Percentiles rank a stretch among this genome's conserved stretches.
Evolutionary conservation across 2,888 invertebrate genomes (phyloP).

Genomic region (Ceraclea dissimilis): DNA sequence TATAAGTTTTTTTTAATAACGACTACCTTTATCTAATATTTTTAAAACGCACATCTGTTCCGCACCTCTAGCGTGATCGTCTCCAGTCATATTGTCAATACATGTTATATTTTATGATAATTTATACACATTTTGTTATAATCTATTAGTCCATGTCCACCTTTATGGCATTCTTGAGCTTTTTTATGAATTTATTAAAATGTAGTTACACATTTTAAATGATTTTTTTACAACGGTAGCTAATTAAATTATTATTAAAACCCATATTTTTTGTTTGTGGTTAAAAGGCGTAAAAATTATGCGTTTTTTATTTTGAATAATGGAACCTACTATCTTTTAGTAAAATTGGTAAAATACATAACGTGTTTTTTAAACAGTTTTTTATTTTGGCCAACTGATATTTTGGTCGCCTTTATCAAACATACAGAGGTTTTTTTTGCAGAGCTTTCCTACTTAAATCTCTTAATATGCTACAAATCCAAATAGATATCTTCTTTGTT

Average conservation of each 20-base stretch:
- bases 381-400: too few species aligned
- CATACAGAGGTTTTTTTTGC: too few species aligned
- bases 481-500: too few species aligned
- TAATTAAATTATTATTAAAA: background rate
- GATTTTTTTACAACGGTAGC: background rate
- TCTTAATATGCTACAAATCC: too few species aligned
- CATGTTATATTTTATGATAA: background rate
- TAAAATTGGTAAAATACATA: too few species aligned
- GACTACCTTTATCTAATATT: background rate
- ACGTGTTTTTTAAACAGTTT: too few species aligned
- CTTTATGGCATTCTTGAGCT: background rate
- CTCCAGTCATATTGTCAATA: background rate
- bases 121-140: background rate
- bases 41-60: slow-evolving; percentile 1
- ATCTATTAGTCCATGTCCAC: background rate
- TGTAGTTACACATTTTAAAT: too few species aligned
- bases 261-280: background rate
- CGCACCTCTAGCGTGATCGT: background rate
- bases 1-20: background rate
- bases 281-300: too few species aligned
- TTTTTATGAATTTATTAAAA: background rate
- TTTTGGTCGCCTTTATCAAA: too few species aligned
- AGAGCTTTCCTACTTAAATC: too few species aligned
- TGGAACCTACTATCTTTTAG: too few species aligned
- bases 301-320: too few species aligned